Evolutionary conservation across 2,113 vertebrate genomes (phyloP), one percentile per base, ranked within the genome.

Genomic region (Chascanopsetta lugubris): DNA sequence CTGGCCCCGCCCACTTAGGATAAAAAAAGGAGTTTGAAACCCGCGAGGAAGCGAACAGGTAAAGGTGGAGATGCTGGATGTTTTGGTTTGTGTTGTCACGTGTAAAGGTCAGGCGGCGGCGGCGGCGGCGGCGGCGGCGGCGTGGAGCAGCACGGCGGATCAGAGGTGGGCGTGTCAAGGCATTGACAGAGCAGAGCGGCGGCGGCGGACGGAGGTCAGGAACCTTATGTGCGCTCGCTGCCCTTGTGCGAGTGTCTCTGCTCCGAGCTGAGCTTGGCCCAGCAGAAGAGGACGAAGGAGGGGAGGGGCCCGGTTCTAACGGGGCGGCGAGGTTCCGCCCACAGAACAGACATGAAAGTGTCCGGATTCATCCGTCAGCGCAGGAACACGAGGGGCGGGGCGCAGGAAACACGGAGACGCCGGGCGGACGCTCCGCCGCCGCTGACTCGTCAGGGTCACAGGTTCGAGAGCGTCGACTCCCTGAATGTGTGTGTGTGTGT

Each of bases 331-430:
- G 86, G 77, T 82, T 92, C 86, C 77, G 89, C 85, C 88, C 89
- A 88, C 84, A 84, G 85, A 82, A 87, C 73, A 90, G 87, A 87
- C 91, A 90, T 92, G 87, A 90, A 92, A 87, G 66, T 85, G 66
- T 88, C 86, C 42, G 82, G 86, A 91, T 85, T 91, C 87, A 92
- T 92, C 81, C 82, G 89, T 87, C 85, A 83, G 74, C 27, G 4
- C 73, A 61, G 81, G 67, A 69, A 68, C 15, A 40, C 53, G 34
- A 56, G 49, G 47, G 9, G 27, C 26, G 24, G 46, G 30, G 6
- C 4, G 15, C n/a, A n/a, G n/a, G n/a, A n/a, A n/a, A n/a, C 72
- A 63, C 79, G 66, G 67, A 67, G 11, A 40, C 51, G 32, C 22
- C 22, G 43, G 24, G 64, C 8, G 20, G 21, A 1, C 22, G 5